These are phyloP conservation scores for Steatocranus sp. DNA, from an alignment of 2,797 vertebrate genomes.

Conservation along the genomic window DNA sequence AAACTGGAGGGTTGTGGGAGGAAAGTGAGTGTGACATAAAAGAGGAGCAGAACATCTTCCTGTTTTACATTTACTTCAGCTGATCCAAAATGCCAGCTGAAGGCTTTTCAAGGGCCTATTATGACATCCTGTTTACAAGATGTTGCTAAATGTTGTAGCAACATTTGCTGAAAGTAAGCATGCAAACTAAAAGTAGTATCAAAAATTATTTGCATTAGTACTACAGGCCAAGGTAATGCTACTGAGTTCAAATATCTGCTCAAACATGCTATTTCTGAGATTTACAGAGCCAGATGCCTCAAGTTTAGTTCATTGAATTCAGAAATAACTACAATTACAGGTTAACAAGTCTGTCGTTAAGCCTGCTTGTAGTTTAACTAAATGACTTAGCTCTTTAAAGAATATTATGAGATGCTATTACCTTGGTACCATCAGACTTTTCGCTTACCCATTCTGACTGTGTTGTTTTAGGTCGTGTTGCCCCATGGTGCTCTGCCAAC, in stretches of 20 bases:
- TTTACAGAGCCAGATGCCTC: background rate
- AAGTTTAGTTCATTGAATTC: background rate
- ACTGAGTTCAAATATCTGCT: background rate
- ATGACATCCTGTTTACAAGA: background rate
- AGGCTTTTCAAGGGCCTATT: background rate
- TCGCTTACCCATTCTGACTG: background rate
- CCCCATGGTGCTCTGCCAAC: constrained; percentile 80
- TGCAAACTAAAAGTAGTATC: background rate
- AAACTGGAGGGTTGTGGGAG: background rate
- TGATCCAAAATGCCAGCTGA: background rate
- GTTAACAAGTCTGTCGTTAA: background rate
- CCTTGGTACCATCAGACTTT: background rate
- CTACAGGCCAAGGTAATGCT: background rate
- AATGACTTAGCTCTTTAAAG: background rate
- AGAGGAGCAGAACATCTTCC: background rate
- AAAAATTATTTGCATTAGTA: background rate
- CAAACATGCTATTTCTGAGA: background rate
- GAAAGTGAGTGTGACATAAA: background rate
- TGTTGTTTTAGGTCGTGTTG: constrained; percentile 72
- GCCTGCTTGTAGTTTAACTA: background rate
- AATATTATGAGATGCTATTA: background rate
- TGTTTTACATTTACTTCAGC: background rate
- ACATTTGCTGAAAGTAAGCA: background rate
- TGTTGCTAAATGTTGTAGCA: background rate
- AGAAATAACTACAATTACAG: background rate